phyloP scores from a whole-genome alignment of 2,113 vertebrate species.

The Tragelaphus imberbis region DNA sequence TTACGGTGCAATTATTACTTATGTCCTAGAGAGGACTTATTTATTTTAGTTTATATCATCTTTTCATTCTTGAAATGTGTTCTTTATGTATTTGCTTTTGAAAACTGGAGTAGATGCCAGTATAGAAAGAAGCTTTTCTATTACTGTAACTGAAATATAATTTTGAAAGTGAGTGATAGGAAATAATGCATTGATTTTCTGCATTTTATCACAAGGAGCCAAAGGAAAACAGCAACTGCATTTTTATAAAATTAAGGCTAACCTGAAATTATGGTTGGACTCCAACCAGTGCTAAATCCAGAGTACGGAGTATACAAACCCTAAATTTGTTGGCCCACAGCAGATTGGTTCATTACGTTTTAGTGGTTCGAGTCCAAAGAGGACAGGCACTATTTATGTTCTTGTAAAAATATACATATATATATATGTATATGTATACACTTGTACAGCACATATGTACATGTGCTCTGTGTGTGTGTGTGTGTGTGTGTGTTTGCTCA shows the following conservation, averaged over 20 bases:
- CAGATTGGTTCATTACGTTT: constrained; percentile 65
- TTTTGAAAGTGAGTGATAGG: constrained; percentile 52
- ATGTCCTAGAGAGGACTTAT: constrained; percentile 55
- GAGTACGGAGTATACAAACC: not conserved
- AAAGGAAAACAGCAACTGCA: constrained; percentile 64
- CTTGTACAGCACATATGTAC: not conserved
- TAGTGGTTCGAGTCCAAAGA: constrained; percentile 43
- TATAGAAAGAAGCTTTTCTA: not conserved
- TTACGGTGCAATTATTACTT: constrained; percentile 59
- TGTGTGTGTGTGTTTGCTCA: not conserved
- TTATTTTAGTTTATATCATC: constrained; percentile 67
- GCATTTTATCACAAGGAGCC: constrained; percentile 43
- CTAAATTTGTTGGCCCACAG: constrained; percentile 46
- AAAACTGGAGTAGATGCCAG: constrained; percentile 49
- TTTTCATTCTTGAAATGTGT: constrained; percentile 44
- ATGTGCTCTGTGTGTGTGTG: not conserved
- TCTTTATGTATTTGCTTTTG: constrained; percentile 57
- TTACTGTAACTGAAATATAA: constrained; percentile 44
- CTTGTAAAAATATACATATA: not conserved
- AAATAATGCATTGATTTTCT: constrained; percentile 70
- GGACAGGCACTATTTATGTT: not conserved
- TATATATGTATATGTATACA: not conserved
- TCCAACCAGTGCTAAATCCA: constrained; percentile 64
- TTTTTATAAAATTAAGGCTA: constrained; percentile 71
- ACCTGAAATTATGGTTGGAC: constrained; percentile 58